These are phyloP conservation scores for Palaemon carinicauda DNA, from an alignment of 1,140 invertebrate species.

Conservation along the genomic window DNA sequence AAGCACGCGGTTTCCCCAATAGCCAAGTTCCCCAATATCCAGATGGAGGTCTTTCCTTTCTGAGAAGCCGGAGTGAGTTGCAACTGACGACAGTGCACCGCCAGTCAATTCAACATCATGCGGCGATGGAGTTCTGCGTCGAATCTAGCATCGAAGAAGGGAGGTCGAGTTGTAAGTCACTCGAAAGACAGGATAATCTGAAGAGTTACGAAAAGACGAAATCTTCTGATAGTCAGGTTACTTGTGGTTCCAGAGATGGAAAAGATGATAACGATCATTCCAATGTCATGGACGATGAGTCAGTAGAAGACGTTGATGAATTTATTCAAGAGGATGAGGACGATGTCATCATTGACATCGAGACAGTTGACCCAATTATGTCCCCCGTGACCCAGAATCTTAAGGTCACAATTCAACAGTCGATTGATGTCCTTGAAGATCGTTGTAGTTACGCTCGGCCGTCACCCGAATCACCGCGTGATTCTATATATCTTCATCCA, in stretches of 20 bases:
- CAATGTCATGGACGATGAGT: neutral
- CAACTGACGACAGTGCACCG: neutral
- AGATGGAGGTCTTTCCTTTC: neutral
- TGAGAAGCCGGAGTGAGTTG: neutral
- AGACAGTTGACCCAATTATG: neutral
- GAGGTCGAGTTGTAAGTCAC: neutral
- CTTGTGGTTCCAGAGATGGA: neutral
- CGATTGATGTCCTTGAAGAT: neutral
- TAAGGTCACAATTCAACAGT: too few species aligned
- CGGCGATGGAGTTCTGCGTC: neutral
- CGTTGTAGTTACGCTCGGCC: neutral
- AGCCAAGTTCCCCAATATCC: neutral
- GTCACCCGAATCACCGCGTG: neutral
- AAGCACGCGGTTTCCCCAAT: neutral
- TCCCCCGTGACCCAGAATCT: neutral
- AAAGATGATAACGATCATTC: neutral
- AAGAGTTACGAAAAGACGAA: neutral
- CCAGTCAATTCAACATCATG: neutral
- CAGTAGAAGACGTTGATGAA: neutral
- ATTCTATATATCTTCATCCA: neutral
- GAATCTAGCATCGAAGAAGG: neutral
- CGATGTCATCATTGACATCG: slow-evolving; percentile 27
- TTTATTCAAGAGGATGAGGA: neutral
- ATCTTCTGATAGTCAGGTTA: neutral
- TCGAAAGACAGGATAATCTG: neutral